Percentiles rank a stretch among this genome's conserved stretches.
phyloP scores from a whole-genome alignment of 1,140 invertebrate species.

The Diprion similis region DNA sequence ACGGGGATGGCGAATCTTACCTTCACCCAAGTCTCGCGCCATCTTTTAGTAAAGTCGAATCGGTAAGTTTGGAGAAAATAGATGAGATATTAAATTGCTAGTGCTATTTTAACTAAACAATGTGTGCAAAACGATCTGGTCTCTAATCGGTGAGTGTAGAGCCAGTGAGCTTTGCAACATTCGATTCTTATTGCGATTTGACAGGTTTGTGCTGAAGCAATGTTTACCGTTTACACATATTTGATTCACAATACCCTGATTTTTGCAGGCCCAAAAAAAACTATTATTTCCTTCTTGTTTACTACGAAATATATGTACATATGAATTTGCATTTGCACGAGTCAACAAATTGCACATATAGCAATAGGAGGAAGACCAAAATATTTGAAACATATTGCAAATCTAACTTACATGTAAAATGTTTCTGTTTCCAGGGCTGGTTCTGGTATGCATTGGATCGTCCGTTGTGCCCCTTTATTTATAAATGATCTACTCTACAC shows the following conservation, averaged over 20 bases:
- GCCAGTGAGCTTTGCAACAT: slow-evolving; percentile 25
- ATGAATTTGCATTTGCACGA: background rate
- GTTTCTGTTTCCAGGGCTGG: slow-evolving; percentile 52
- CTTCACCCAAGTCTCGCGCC: slow-evolving; percentile 81
- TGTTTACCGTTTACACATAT: background rate
- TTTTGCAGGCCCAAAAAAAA: no score
- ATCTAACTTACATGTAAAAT: slow-evolving; percentile 43
- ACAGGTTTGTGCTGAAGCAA: background rate
- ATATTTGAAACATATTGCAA: slow-evolving; percentile 22
- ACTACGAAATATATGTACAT: no score
- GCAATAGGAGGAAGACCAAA: slow-evolving; percentile 14
- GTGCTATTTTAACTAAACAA: slow-evolving; percentile 21
- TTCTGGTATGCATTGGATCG: slow-evolving; percentile 45
- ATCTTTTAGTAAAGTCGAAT: slow-evolving; percentile 61
- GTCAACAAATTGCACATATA: slow-evolving; percentile 18
- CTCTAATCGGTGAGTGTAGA: slow-evolving; percentile 30
- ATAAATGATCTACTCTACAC: slow-evolving; percentile 21
- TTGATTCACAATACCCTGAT: background rate
- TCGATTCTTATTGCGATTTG: slow-evolving; percentile 18
- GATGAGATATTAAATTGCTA: slow-evolving; percentile 20
- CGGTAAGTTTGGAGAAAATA: slow-evolving; percentile 59
- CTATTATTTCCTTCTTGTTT: no score
- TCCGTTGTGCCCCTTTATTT: slow-evolving; percentile 32
- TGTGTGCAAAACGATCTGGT: slow-evolving; percentile 21
- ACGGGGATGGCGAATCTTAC: slow-evolving; percentile 73